These are phyloP conservation scores for Ciconia stormi DNA, from an alignment of 2,113 vertebrate species.

Conservation along the genomic window DNA sequence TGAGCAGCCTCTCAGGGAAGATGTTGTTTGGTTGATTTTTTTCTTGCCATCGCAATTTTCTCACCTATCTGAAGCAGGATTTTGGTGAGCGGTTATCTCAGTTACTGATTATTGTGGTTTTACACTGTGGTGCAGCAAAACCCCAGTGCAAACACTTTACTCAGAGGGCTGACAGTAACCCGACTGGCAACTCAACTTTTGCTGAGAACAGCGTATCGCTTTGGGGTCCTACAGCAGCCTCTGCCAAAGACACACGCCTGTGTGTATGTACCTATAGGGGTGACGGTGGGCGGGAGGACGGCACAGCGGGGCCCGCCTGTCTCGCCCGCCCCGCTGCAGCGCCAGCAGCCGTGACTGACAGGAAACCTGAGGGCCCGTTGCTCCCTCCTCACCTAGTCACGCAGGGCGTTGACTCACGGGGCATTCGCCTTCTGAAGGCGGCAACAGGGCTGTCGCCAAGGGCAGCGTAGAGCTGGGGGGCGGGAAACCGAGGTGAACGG, in stretches of 20 bases:
- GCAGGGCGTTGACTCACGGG: not conserved
- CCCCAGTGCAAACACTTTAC: not conserved
- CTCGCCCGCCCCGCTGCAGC: not conserved
- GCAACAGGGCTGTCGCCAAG: not conserved
- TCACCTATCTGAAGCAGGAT: not conserved
- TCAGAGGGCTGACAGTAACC: not conserved
- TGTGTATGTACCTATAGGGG: fast-evolving
- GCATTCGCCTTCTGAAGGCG: too few relatives aligned
- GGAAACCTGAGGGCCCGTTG: not conserved
- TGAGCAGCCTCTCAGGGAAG: not conserved
- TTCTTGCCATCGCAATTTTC: not conserved
- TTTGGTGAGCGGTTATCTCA: not conserved
- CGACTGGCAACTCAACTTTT: fast-evolving
- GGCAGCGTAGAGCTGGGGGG: fast-evolving
- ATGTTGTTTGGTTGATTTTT: fast-evolving
- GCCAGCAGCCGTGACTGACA: too few relatives aligned
- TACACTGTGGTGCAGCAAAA: not conserved
- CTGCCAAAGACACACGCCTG: too few relatives aligned
- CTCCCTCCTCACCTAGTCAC: not conserved
- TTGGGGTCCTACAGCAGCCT: not conserved
- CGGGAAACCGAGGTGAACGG: fast-evolving
- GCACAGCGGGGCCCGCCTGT: too few relatives aligned
- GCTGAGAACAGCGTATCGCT: fast-evolving
- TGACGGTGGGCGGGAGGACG: not conserved
- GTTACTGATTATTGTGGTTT: not conserved